Percentiles rank a stretch among this genome's conserved stretches.
Conservation (phyloP, 2,113 vertebrate species). For the Percopsis transmontana region DNA sequence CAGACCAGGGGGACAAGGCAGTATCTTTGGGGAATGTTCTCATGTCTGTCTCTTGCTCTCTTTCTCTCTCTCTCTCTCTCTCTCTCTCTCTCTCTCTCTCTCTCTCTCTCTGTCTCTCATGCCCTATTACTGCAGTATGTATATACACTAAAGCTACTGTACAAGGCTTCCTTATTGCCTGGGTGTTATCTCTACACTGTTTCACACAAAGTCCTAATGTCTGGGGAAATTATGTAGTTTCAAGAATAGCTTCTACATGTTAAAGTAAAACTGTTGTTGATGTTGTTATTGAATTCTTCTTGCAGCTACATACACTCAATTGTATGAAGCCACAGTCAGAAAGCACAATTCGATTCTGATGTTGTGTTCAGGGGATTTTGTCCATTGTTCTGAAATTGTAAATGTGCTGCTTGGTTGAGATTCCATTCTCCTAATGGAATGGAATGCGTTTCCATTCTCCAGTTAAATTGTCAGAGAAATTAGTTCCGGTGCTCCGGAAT, state of each 20-base stretch:
- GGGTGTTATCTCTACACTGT: not conserved
- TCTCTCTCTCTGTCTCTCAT: not conserved
- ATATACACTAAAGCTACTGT: not conserved
- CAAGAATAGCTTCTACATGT: not conserved
- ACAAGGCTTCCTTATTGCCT: not conserved
- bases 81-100: constrained; percentile 4
- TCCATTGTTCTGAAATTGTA: no score
- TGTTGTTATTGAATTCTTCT: not conserved
- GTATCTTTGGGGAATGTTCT: constrained; percentile 50
- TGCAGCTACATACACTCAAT: not conserved
- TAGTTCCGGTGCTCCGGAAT: not conserved
- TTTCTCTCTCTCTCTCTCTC: constrained; percentile 7
- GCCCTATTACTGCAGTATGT: not conserved
- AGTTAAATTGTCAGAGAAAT: not conserved
- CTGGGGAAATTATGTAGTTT: not conserved
- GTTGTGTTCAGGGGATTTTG: no score
- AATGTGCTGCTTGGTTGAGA: no score
- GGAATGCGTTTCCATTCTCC: not conserved
- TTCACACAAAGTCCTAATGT: not conserved
- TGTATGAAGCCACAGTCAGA: not conserved
- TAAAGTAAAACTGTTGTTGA: not conserved
- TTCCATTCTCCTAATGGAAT: no score
- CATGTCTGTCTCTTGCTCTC: constrained; percentile 14
- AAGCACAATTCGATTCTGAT: not conserved
- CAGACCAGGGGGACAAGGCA: constrained; percentile 67